Conservation (phyloP, 2,113 vertebrate genomes). For the Chloroceryle aenea region DNA sequence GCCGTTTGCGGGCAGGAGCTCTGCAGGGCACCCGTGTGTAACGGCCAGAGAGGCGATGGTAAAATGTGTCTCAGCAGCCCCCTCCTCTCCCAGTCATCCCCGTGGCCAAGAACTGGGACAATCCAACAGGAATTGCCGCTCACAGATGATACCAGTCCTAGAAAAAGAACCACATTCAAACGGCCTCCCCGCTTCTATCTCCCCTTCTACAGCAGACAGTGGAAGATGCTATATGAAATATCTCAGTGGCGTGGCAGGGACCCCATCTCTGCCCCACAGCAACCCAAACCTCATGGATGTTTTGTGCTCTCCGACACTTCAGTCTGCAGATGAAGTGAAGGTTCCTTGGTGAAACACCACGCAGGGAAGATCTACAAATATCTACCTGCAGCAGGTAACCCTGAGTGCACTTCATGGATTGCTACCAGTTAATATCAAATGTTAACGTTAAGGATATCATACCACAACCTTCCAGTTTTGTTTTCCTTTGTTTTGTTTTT, state of each 20-base stretch:
- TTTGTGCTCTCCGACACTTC: background rate
- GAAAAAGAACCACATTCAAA: background rate
- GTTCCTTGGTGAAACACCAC: background rate
- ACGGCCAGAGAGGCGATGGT: background rate
- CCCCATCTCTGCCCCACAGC: rapidly evolving
- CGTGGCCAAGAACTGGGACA: background rate
- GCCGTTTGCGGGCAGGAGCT: background rate
- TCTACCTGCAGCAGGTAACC: background rate
- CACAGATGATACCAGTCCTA: background rate
- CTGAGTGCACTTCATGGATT: background rate
- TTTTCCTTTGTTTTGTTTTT: background rate
- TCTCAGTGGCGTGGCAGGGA: background rate
- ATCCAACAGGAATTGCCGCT: background rate
- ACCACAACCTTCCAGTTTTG: background rate
- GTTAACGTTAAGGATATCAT: background rate
- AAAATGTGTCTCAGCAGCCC: background rate
- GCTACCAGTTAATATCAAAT: background rate
- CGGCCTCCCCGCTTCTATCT: rapidly evolving
- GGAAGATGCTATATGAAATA: background rate
- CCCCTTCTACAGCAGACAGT: no score
- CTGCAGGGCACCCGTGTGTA: background rate
- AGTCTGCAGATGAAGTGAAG: background rate
- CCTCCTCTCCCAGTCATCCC: background rate
- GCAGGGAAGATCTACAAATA: background rate
- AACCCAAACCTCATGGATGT: background rate